Percentiles rank a stretch among this genome's conserved stretches.
Evolutionary conservation across 1,140 invertebrate species (phyloP).

Genomic region (Pygmarrhopalites habei): DNA sequence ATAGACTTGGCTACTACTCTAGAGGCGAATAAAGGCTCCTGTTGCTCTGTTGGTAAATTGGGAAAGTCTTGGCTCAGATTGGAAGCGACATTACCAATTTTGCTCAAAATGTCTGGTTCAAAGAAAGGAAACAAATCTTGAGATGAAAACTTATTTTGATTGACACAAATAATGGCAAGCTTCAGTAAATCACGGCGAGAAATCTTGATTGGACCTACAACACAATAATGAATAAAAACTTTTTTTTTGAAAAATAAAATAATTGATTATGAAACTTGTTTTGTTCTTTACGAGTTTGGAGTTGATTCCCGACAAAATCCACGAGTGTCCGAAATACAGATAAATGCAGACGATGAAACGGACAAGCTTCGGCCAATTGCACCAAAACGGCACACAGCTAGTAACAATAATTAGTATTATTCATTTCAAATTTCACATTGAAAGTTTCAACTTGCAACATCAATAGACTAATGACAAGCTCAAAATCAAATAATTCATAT

Average conservation of each 20-base stretch:
- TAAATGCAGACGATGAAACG: slow-evolving; percentile 13
- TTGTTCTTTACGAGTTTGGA: not conserved
- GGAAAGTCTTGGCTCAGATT: too few relatives aligned
- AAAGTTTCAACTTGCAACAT: not conserved
- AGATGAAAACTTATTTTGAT: not conserved
- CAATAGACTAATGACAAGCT: too few relatives aligned
- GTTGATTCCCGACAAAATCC: not conserved
- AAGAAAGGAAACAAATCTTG: not conserved
- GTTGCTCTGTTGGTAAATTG: too few relatives aligned
- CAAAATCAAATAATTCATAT: too few relatives aligned
- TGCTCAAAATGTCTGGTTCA: not conserved
- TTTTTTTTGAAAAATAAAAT: too few relatives aligned
- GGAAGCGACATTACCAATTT: too few relatives aligned
- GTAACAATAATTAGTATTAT: not conserved
- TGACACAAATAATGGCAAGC: slow-evolving; percentile 4
- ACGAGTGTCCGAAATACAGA: not conserved
- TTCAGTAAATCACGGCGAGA: not conserved
- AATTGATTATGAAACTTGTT: not conserved
- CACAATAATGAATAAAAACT: not conserved
- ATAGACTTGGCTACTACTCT: slow-evolving; percentile 1
- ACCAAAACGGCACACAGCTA: not conserved
- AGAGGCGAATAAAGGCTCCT: not conserved
- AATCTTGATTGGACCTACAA: slow-evolving; percentile 2
- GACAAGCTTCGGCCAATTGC: slow-evolving; percentile 10
- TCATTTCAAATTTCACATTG: not conserved